Evolutionary conservation across 2,888 invertebrate species (phyloP), one percentile per base, ranked within the genome.

Genomic region (Aleiodes testaceus): DNA sequence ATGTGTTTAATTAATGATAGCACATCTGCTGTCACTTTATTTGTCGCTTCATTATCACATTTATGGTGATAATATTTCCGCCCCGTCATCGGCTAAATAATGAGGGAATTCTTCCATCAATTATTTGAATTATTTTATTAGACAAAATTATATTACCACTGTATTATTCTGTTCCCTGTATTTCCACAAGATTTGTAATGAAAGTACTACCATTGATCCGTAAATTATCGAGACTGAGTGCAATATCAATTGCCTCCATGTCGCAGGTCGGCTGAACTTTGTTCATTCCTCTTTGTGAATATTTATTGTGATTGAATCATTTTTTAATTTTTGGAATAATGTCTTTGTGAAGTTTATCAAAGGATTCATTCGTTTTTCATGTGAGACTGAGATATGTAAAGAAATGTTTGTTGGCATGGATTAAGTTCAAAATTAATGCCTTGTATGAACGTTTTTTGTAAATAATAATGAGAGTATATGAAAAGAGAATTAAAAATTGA

Each of bases 241-340:
- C 66, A 66, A 52, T 52, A 66, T 47, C 45, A 7, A 66, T 52
- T 30, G 45, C 18, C 22, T 20, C 42, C 16, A 26, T 44, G 45
- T 61, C 45, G 61, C 61, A 44, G 61, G 44, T 26, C 26, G 47
- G 63, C 45, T 59, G 7, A 3, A 45, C 30, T 36, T 11, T n/a
- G 22, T 63, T 45, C 44, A 45, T 63, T 63, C n/a, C 22, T 22
- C n/a, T 12, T 45, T 63, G 45, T 63, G 22, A 63, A 63, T 63
- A 45, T 20, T 47, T 45, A 22, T 14, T 63, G 20, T 0, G 26
- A 63, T 63, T 63, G 12, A 63, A 61, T 26, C 26, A 45, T 63
- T 45, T 63, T 20, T 18, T 11, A 22, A 14, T 47, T 22, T 63
- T 63, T 63, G 11, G 42, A n/a, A 36, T 11, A 9, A 59, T 18